Conservation (phyloP, 2,888 invertebrate species). For the Luperina nickerlii region DNA sequence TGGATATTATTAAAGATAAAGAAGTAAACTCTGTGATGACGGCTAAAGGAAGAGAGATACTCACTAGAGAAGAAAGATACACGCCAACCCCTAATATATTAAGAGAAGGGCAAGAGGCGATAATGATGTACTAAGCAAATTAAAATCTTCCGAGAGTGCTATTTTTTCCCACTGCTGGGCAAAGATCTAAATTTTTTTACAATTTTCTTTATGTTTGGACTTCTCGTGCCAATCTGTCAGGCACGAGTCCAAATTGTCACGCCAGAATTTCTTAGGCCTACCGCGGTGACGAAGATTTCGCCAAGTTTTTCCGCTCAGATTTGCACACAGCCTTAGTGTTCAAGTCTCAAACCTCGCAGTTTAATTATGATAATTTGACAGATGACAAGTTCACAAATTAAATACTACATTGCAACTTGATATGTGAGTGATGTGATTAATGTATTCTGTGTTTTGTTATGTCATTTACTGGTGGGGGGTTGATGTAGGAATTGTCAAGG, state of each 20-base stretch:
- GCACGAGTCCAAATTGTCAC: neutral
- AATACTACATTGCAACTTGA: constrained; percentile 41
- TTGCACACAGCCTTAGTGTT: constrained; percentile 21
- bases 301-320: constrained; percentile 11
- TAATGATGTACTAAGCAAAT: neutral
- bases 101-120: too few species aligned
- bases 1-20: too few species aligned
- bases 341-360: constrained; percentile 52
- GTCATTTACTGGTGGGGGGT: constrained; percentile 36
- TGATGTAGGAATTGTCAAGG: constrained; percentile 30
- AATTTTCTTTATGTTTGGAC: neutral
- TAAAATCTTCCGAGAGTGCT: neutral
- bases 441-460: constrained; percentile 37
- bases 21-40: neutral
- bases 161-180: neutral
- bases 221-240: neutral
- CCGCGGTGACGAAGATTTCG: neutral
- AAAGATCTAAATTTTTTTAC: neutral
- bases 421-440: constrained; percentile 39
- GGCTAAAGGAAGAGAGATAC: neutral
- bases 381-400: constrained; percentile 57
- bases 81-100: neutral
- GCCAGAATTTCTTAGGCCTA: neutral
- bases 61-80: too few species aligned
- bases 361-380: constrained; percentile 67